Conservation (phyloP, 2,797 vertebrate genomes). For the Ispidina lecontei region DNA sequence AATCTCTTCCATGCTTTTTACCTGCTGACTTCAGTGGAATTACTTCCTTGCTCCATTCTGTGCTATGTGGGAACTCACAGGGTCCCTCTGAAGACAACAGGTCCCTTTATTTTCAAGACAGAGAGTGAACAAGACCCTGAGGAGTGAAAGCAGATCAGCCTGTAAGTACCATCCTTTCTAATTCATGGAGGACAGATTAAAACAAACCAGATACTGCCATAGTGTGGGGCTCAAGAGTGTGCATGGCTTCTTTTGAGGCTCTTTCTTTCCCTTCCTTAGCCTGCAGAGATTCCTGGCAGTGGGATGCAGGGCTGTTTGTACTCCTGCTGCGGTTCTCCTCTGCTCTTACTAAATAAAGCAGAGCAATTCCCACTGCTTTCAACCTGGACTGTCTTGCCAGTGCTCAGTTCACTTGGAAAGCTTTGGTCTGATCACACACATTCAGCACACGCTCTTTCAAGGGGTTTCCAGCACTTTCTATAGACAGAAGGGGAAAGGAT, state of each 20-base stretch:
- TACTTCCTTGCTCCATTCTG: neutral
- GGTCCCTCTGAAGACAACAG: neutral
- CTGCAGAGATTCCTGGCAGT: conserved; percentile 35
- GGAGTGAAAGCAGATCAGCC: neutral
- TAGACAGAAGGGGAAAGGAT: neutral
- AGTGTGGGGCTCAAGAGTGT: fast-evolving
- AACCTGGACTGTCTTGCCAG: conserved; percentile 9
- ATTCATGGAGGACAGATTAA: neutral
- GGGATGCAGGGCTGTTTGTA: neutral
- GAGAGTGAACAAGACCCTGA: neutral
- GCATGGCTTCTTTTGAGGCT: neutral
- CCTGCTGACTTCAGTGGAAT: neutral
- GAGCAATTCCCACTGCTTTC: conserved; percentile 41
- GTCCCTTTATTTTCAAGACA: neutral
- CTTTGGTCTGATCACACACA: neutral
- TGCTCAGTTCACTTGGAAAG: conserved; percentile 32
- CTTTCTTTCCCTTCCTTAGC: neutral
- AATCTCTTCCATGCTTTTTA: neutral
- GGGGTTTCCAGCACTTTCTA: conserved; percentile 27
- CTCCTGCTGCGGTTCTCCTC: neutral
- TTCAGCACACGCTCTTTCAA: neutral
- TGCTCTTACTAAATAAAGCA: conserved; percentile 36
- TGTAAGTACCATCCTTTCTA: neutral
- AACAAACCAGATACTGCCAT: neutral
- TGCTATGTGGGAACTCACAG: fast-evolving